These are phyloP conservation scores for Spicauda simplicius DNA, from an alignment of 2,888 invertebrate species.

Conservation along the genomic window DNA sequence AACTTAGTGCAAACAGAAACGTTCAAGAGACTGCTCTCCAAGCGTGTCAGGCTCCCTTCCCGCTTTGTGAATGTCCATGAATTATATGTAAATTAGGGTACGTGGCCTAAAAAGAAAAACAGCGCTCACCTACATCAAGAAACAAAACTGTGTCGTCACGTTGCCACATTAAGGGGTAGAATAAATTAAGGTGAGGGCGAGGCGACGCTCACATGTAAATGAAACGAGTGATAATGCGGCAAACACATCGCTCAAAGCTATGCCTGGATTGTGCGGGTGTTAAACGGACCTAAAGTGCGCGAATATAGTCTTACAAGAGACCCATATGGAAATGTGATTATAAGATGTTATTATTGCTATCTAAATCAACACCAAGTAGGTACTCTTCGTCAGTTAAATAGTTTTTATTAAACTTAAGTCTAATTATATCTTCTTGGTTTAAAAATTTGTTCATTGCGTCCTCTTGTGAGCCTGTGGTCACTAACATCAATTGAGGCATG, in stretches of 20 bases:
- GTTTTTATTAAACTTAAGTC: too few species aligned
- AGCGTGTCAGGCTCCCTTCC: constrained; percentile 31
- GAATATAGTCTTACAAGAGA: constrained; percentile 4
- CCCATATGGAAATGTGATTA: not conserved
- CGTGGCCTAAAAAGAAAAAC: constrained; percentile 37
- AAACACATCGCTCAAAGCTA: constrained; percentile 36
- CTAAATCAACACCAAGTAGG: too few species aligned
- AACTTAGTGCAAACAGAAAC: constrained; percentile 17
- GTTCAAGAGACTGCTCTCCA: constrained; percentile 21
- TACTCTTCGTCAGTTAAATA: too few species aligned
- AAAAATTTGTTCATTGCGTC: too few species aligned
- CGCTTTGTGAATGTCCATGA: constrained; percentile 35
- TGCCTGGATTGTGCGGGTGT: constrained; percentile 28
- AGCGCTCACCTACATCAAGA: constrained; percentile 37
- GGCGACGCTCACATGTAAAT: constrained; percentile 33
- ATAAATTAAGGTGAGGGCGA: constrained; percentile 36
- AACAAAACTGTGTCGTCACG: constrained; percentile 38
- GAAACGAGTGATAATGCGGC: constrained; percentile 35
- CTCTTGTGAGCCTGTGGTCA: too few species aligned
- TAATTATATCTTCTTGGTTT: too few species aligned
- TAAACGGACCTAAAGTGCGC: constrained; percentile 7
- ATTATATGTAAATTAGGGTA: constrained; percentile 36
- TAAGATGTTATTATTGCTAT: not conserved
- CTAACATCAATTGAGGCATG: too few species aligned
- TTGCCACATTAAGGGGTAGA: constrained; percentile 35